These are phyloP conservation scores for Alviniconcha strummeri DNA, from an alignment of 2,888 invertebrate species.

Conservation along the genomic window DNA sequence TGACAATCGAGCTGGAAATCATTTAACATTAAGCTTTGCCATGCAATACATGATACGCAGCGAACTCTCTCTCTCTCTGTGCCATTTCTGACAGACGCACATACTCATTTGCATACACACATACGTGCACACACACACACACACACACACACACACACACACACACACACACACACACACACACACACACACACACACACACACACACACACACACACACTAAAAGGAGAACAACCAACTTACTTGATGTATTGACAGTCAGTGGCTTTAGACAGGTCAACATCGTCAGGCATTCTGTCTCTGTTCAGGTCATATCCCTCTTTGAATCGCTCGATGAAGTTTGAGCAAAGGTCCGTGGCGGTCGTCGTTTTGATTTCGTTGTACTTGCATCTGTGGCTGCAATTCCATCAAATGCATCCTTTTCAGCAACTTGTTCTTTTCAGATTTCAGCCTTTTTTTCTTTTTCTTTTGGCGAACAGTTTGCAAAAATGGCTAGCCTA, in stretches of 20 bases:
- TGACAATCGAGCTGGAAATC: too few relatives aligned
- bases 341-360: too few relatives aligned
- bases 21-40: background rate
- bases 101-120: background rate
- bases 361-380: too few relatives aligned
- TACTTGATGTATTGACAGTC: background rate
- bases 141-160: background rate
- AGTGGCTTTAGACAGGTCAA: background rate
- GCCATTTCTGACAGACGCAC: background rate
- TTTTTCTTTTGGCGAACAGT: too few relatives aligned
- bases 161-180: slow-evolving; percentile 2
- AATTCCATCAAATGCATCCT: too few relatives aligned
- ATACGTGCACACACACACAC: background rate
- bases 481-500: too few relatives aligned
- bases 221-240: background rate
- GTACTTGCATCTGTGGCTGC: too few relatives aligned
- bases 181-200: background rate
- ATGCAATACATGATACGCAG: background rate
- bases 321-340: too few relatives aligned
- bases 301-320: too few relatives aligned
- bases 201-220: background rate
- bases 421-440: too few relatives aligned
- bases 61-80: background rate
- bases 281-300: too few relatives aligned
- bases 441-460: too few relatives aligned